Conservation (phyloP, 92 coral and sea anemone species). For the Anthopleura xanthogrammica region DNA sequence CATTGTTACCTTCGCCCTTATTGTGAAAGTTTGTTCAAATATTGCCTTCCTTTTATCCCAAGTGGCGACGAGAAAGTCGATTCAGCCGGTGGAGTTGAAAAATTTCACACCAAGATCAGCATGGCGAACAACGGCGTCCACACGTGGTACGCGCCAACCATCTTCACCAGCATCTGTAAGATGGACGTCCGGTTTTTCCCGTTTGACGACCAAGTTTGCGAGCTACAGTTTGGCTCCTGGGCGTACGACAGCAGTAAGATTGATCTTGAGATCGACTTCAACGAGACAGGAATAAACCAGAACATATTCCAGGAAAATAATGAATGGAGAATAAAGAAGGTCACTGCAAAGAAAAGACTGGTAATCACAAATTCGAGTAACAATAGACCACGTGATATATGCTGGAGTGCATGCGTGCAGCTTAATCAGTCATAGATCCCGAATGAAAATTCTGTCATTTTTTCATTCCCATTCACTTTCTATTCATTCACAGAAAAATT, state of each 20-base stretch:
- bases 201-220: constrained; percentile 73
- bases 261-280: constrained; percentile 42
- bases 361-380: constrained; percentile 23
- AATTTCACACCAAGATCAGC: constrained; percentile 65
- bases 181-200: constrained; percentile 76
- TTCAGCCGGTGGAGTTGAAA: constrained; percentile 64
- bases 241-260: constrained; percentile 71
- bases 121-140: constrained; percentile 53
- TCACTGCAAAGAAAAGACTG: constrained; percentile 39
- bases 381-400: too few species aligned
- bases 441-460: too few species aligned
- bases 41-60: background rate
- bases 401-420: too few species aligned
- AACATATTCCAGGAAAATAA: constrained; percentile 56
- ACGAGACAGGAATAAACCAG: constrained; percentile 42
- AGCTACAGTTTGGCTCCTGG: constrained; percentile 79
- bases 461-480: too few species aligned
- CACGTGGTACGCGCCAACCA: constrained; percentile 75
- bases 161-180: constrained; percentile 73
- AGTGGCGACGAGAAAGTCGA: constrained; percentile 74
- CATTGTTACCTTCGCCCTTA: too few species aligned
- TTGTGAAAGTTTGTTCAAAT: too few species aligned
- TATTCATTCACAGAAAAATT: constrained; percentile 27
- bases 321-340: constrained; percentile 59
- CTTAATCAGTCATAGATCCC: too few species aligned